Percentiles rank a stretch among this genome's conserved stretches.
Evolutionary conservation across 2,888 invertebrate genomes (phyloP).

Genomic region (Xestia rhomboidea): DNA sequence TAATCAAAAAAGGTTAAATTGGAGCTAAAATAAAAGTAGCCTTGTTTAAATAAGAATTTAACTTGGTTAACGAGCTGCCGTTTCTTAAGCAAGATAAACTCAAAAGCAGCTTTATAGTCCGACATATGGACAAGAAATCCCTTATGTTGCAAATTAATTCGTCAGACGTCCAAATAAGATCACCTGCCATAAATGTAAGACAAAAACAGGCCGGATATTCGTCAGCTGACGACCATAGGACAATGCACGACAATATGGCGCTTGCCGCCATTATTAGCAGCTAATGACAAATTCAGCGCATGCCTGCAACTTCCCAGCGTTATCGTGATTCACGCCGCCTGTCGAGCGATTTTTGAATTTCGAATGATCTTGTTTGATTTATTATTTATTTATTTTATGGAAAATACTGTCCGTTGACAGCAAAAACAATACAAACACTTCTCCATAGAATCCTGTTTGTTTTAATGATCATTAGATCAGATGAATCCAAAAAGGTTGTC

Average conservation of each 20-base stretch:
- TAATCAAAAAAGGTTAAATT: background rate
- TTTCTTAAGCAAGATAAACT: slow-evolving; percentile 42
- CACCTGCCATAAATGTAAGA: slow-evolving; percentile 65
- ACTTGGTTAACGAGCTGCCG: background rate
- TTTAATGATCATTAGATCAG: background rate
- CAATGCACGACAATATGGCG: slow-evolving; percentile 78
- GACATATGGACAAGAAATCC: slow-evolving; percentile 46
- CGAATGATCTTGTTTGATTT: slow-evolving; percentile 65
- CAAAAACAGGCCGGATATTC: slow-evolving; percentile 76
- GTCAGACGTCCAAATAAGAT: slow-evolving; percentile 67
- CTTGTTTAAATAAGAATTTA: slow-evolving; percentile 9
- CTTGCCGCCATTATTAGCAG: slow-evolving; percentile 66
- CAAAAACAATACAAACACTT: too few species aligned
- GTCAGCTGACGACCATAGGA: slow-evolving; percentile 77
- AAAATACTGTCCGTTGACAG: too few species aligned
- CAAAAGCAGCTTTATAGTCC: slow-evolving; percentile 41
- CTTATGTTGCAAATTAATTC: slow-evolving; percentile 56
- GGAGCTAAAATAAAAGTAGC: background rate
- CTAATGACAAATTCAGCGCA: slow-evolving; percentile 82
- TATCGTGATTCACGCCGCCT: slow-evolving; percentile 78
- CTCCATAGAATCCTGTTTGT: slow-evolving; percentile 11
- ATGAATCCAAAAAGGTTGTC: background rate
- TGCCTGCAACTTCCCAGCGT: slow-evolving; percentile 80
- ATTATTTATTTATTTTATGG: slow-evolving; percentile 56
- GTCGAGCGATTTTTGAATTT: slow-evolving; percentile 70